Conservation (phyloP, 2,888 invertebrate species). For the Harmothoe impar region DNA sequence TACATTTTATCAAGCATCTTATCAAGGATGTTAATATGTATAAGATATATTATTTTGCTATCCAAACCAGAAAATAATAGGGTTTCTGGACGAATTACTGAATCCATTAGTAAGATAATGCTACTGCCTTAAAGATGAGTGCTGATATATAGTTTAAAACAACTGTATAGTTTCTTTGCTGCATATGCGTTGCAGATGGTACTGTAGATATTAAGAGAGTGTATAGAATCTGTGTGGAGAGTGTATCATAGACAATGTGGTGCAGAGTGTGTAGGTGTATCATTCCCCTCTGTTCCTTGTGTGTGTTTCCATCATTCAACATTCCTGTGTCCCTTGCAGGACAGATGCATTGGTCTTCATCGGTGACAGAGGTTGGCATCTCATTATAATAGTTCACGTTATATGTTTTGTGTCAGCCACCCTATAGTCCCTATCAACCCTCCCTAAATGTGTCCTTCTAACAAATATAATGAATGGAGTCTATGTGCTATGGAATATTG, state of each 20-base stretch:
- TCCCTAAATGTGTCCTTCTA: no score
- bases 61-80: no score
- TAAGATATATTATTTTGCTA: no score
- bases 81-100: no score
- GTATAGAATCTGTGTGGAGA: background rate
- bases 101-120: no score
- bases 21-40: no score
- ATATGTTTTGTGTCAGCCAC: background rate
- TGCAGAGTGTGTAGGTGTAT: slow-evolving; percentile 9
- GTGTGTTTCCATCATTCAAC: slow-evolving; percentile 46
- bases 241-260: background rate
- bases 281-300: slow-evolving; percentile 33
- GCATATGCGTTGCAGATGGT: background rate
- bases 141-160: no score
- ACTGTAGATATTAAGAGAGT: background rate
- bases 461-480: no score
- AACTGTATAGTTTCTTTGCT: no score
- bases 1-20: no score
- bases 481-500: no score
- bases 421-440: background rate
- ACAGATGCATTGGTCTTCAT: background rate
- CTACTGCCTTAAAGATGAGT: no score
- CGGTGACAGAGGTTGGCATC: background rate
- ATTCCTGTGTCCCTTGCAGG: slow-evolving; percentile 19
- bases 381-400: background rate